phyloP scores from a whole-genome alignment of 2,888 invertebrate genomes.

The Camptogramma bilineatum region DNA sequence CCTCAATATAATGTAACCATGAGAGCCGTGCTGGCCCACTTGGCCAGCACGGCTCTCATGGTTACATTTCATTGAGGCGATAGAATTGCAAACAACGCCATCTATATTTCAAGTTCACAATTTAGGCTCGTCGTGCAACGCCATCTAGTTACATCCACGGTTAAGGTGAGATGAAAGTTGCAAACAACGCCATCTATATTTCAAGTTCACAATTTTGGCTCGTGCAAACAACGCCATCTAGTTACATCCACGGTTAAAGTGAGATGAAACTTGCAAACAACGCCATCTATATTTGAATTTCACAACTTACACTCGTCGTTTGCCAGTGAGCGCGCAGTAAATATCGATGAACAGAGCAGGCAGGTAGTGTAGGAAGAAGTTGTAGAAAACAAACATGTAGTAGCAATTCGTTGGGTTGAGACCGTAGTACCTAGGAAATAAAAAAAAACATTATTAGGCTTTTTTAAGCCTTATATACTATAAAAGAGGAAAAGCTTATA shows the following conservation, averaged over 20 bases:
- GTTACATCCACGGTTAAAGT: too few species aligned
- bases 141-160: too few species aligned
- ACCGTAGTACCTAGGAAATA: slow-evolving; percentile 82
- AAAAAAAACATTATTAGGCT: not conserved
- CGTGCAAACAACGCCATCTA: too few species aligned
- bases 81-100: slow-evolving; percentile 13
- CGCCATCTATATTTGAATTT: slow-evolving; percentile 10
- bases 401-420: slow-evolving; percentile 87
- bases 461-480: too few species aligned
- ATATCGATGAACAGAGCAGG: slow-evolving; percentile 88
- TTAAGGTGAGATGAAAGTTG: too few species aligned
- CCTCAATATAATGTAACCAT: too few species aligned
- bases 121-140: slow-evolving; percentile 87
- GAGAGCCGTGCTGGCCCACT: too few species aligned
- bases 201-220: too few species aligned
- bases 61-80: not conserved
- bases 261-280: too few species aligned
- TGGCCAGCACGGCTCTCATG: too few species aligned
- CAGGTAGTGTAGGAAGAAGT: slow-evolving; percentile 88
- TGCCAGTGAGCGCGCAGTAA: slow-evolving; percentile 83
- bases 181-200: too few species aligned
- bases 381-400: slow-evolving; percentile 85
- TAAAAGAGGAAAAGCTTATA: too few species aligned
- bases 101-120: slow-evolving; percentile 3
- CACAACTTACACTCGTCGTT: slow-evolving; percentile 84